phyloP scores from a whole-genome alignment of 1,140 invertebrate species.

The Hirudo medicinalis region DNA sequence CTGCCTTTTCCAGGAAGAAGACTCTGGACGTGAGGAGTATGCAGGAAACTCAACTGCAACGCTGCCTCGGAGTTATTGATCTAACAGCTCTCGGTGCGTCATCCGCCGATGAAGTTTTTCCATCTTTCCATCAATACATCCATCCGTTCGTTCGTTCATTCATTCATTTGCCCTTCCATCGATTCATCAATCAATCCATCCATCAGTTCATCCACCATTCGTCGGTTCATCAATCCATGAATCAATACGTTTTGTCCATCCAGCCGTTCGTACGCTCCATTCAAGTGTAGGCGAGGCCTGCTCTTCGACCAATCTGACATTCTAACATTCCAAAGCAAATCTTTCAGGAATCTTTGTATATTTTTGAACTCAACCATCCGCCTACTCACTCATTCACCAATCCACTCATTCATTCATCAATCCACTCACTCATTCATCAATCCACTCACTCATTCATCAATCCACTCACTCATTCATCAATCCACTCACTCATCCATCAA shows the following conservation, averaged over 20 bases:
- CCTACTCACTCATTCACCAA: too few species aligned
- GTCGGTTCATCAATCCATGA: not conserved
- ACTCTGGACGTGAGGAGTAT: conserved; percentile 5
- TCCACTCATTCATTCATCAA: too few species aligned
- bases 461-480: too few species aligned
- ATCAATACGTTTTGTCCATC: conserved; percentile 10
- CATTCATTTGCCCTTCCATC: not conserved
- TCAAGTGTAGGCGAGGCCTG: not conserved
- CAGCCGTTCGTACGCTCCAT: not conserved
- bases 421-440: too few species aligned
- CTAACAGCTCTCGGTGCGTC: conserved; percentile 17
- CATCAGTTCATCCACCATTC: not conserved
- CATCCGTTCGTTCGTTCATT: not conserved
- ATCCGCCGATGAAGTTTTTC: conserved; percentile 4
- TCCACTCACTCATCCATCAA: too few species aligned
- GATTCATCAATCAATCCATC: not conserved
- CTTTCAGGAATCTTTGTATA: too few species aligned
- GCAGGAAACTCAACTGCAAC: conserved; percentile 10
- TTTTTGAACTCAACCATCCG: too few species aligned
- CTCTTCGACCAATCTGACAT: too few species aligned
- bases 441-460: too few species aligned
- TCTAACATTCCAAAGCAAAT: too few species aligned
- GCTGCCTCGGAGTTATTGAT: conserved; percentile 13
- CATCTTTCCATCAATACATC: not conserved
- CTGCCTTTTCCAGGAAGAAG: conserved; percentile 11